Base-by-base conservation (phyloP, 2,797 vertebrate genomes). In the Oreochromis mossambicus region DNA sequence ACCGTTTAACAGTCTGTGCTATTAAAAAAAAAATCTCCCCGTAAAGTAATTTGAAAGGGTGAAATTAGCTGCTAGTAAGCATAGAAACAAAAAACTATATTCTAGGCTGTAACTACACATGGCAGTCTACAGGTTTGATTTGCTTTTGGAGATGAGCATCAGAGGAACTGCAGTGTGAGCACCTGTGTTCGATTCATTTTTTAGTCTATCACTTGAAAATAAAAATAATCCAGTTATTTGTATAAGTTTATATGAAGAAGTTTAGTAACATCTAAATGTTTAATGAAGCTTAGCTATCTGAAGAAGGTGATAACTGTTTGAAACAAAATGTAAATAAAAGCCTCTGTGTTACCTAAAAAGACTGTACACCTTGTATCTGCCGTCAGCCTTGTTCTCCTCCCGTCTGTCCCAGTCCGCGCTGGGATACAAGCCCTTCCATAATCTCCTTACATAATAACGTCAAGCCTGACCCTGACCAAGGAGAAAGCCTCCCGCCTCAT, bases 381-480 rank as follows among this genome's bases (percentile, higher is more conserved):
- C 4, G 11, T 73, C 15, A 51, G 34, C 70, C 24, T 63, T 32
- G 26, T 29, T 29, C 26, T 75, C 68, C 15, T 70, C n/a, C 81
- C 8, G 15, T 56, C 52, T 32, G 26, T 78, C 76, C 66, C 81
- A 78, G 63, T 85, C 52, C 14, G 41, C 77, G 82, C 66, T 70
- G 73, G 73, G 36, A 81, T 46, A 63, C 70, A 43, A 58, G 82
- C 75, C 87, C 43, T 68, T 70, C 46, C 81, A 38, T 93, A 89
- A 94, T 92, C 93, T 79, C 78, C 84, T 94, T 93, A 87, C 84
- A 83, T 91, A 94, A 93, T 34, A 88, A 86, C 36, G 13, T 68
- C 85, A 38, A 89, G 63, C 12, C 58, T 90, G 87, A 95, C 89
- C 93, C 83, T 32, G 81, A 43, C 73, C 80, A 46, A 84, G 92